Percentiles rank a stretch among this genome's conserved stretches.
phyloP scores from a whole-genome alignment of 2,113 vertebrate genomes.

The Mesembrinibis cayennensis region DNA sequence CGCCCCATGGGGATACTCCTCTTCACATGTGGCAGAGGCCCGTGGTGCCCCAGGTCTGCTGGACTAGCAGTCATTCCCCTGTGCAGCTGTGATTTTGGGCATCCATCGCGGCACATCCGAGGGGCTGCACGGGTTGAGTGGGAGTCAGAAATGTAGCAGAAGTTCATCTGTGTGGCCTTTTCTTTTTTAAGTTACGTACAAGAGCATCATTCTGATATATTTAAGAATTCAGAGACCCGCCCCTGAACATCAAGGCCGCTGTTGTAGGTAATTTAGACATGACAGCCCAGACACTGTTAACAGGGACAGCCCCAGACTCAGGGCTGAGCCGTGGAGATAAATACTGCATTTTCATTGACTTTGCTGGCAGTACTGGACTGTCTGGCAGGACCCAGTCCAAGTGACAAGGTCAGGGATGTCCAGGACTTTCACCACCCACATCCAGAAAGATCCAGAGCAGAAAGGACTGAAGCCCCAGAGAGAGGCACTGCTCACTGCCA shows the following conservation, averaged over 20 bases:
- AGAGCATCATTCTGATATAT: not conserved
- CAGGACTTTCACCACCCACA: rapidly evolving
- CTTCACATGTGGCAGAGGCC: rapidly evolving
- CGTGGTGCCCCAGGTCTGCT: rapidly evolving
- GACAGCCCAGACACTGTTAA: not conserved
- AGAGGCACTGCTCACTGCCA: not conserved
- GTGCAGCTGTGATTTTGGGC: not conserved
- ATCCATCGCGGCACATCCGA: not conserved
- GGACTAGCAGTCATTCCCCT: not conserved
- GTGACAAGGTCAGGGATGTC: not conserved
- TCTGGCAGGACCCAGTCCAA: not conserved
- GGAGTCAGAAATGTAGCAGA: not conserved
- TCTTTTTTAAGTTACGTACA: not conserved
- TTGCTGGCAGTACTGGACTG: not conserved
- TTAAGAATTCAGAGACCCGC: not conserved
- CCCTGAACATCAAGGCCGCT: not conserved
- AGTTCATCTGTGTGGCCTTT: rapidly evolving
- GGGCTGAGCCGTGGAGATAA: not conserved
- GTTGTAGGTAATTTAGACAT: not conserved
- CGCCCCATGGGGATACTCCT: not conserved
- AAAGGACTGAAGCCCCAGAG: rapidly evolving
- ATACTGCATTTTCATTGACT: not conserved
- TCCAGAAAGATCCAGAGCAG: not conserved
- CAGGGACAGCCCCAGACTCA: not conserved
- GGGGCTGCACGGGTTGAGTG: rapidly evolving